Evolutionary conservation across 64 coral and sea anemone genomes (phyloP).

Genomic region (Stichodactyla mertensii): DNA sequence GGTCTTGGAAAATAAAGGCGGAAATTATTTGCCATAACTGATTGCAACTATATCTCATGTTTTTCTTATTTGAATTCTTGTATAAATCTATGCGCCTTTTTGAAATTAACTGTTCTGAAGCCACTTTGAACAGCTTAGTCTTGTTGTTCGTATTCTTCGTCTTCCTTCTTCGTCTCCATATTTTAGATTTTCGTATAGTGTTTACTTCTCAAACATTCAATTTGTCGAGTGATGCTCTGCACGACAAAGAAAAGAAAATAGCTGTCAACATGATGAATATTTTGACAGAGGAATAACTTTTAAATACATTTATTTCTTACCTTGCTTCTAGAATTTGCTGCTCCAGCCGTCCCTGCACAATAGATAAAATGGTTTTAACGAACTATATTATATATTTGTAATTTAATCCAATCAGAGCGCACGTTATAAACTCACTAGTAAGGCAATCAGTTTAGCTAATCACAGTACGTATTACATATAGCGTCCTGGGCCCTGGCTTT

Average conservation of each 20-base stretch:
- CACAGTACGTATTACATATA: too few relatives aligned
- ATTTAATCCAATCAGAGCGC: neutral
- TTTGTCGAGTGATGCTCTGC: slow-evolving; percentile 82
- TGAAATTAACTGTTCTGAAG: neutral
- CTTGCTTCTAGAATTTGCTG: slow-evolving; percentile 85
- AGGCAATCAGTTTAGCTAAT: too few relatives aligned
- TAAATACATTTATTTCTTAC: slow-evolving; percentile 17
- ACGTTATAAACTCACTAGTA: too few relatives aligned
- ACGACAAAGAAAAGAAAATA: neutral
- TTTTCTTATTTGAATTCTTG: neutral
- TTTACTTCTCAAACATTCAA: slow-evolving; percentile 38
- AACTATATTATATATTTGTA: neutral
- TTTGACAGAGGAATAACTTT: neutral
- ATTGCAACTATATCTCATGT: neutral
- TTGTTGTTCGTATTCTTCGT: neutral
- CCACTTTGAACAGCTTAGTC: neutral
- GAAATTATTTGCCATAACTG: neutral
- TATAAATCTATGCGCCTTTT: too few relatives aligned
- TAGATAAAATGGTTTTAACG: neutral
- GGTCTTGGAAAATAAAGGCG: neutral
- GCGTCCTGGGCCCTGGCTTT: too few relatives aligned
- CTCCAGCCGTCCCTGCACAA: slow-evolving; percentile 59
- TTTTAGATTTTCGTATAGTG: neutral
- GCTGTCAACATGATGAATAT: too few relatives aligned
- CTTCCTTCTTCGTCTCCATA: neutral